Evolutionary conservation across 2,113 vertebrate genomes (phyloP).

Genomic region (Bujurquina vittata): DNA sequence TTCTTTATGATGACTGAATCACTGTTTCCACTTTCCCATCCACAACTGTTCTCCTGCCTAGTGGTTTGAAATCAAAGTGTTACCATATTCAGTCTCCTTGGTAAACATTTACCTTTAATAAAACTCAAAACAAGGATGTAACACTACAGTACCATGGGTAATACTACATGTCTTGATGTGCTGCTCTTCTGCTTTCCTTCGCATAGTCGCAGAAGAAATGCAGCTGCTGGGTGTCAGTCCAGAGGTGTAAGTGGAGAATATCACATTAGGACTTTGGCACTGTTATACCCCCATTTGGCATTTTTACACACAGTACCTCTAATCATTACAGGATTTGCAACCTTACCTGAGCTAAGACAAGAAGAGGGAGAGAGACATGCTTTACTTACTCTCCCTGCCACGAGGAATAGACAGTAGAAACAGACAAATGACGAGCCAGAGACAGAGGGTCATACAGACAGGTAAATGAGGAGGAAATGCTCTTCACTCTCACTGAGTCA

Average conservation of each 20-base stretch:
- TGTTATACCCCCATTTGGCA: slow-evolving; percentile 26
- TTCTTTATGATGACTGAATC: slow-evolving; percentile 28
- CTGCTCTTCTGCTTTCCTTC: background rate
- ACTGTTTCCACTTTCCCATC: slow-evolving; percentile 5
- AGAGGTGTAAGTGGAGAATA: slow-evolving; percentile 56
- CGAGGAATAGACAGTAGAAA: slow-evolving; percentile 38
- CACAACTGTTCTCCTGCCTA: background rate
- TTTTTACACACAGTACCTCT: slow-evolving; percentile 58
- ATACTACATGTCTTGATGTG: background rate
- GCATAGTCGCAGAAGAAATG: slow-evolving; percentile 47
- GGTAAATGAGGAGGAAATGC: slow-evolving; percentile 57
- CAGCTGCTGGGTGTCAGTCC: slow-evolving; percentile 36
- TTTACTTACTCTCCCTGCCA: slow-evolving; percentile 22
- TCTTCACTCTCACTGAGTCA: slow-evolving; percentile 29
- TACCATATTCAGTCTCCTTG: slow-evolving; percentile 17
- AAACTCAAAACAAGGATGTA: slow-evolving; percentile 18
- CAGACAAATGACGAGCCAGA: slow-evolving; percentile 39
- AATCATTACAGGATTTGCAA: slow-evolving; percentile 66
- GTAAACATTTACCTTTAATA: slow-evolving; percentile 44
- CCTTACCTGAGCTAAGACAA: slow-evolving; percentile 35
- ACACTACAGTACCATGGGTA: background rate
- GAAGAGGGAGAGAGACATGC: background rate
- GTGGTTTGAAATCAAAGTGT: slow-evolving; percentile 17
- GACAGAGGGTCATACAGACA: slow-evolving; percentile 44
- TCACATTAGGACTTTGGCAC: slow-evolving; percentile 59